A percentile compares a stretch with the other conserved stretches of the same genome.
These are phyloP conservation scores for Macrophya annulata DNA, from an alignment of 2,888 invertebrate species.

Conservation along the genomic window DNA sequence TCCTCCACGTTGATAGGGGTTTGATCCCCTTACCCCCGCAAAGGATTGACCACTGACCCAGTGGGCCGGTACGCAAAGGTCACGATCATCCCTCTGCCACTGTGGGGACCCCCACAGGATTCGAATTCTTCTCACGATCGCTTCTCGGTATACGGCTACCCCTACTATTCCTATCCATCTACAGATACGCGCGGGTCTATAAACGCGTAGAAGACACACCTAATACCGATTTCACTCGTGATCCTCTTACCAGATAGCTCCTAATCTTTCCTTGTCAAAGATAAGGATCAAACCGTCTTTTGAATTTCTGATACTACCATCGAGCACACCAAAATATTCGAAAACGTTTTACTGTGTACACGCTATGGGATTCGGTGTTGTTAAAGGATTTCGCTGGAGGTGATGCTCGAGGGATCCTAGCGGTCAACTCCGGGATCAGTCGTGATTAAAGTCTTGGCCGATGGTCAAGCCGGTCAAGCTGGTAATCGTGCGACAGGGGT, in stretches of 20 bases:
- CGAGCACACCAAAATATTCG: background rate
- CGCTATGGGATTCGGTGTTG: constrained; percentile 23
- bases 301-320: background rate
- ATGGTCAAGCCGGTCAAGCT: constrained; percentile 46
- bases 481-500: constrained; percentile 53
- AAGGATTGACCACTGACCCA: constrained; percentile 73
- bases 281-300: constrained; percentile 25
- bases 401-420: constrained; percentile 48
- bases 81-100: constrained; percentile 44
- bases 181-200: background rate
- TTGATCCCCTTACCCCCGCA: constrained; percentile 63
- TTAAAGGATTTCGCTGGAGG: constrained; percentile 44
- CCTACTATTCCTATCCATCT: background rate
- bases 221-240: constrained; percentile 36
- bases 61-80: constrained; percentile 61
- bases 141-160: constrained; percentile 28
- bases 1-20: constrained; percentile 69
- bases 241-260: constrained; percentile 32
- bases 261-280: constrained; percentile 38
- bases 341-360: background rate
- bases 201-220: constrained; percentile 32
- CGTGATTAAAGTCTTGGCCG: constrained; percentile 48
- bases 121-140: constrained; percentile 52
- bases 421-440: constrained; percentile 48
- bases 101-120: constrained; percentile 39